These are phyloP conservation scores for Calliopsis andreniformis DNA, from an alignment of 1,140 invertebrate genomes.

Conservation along the genomic window DNA sequence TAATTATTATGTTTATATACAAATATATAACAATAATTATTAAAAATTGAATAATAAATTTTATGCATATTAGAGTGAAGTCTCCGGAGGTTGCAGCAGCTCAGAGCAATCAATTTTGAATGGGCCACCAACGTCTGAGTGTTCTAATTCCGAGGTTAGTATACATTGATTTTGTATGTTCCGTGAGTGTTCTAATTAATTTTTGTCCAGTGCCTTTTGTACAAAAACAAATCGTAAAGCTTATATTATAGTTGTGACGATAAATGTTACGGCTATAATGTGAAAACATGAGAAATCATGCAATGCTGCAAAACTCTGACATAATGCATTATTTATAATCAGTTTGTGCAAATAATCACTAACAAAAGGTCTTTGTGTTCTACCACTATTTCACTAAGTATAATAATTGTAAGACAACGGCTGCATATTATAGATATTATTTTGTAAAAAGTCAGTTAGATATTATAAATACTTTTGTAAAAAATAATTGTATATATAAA, in stretches of 20 bases:
- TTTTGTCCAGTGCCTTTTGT: constrained; percentile 56
- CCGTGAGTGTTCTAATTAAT: constrained; percentile 30
- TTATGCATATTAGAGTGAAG: constrained; percentile 63
- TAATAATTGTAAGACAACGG: constrained; percentile 32
- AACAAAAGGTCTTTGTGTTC: constrained; percentile 42
- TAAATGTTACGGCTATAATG: constrained; percentile 34
- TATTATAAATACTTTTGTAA: not conserved
- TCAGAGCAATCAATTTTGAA: constrained; percentile 71
- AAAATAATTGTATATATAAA: not conserved
- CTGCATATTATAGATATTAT: constrained; percentile 33
- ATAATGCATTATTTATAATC: constrained; percentile 45
- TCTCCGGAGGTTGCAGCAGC: constrained; percentile 68
- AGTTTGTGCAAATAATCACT: constrained; percentile 50
- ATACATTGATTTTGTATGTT: constrained; percentile 39
- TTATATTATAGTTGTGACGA: constrained; percentile 52
- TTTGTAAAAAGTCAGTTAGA: constrained; percentile 38
- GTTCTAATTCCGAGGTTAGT: constrained; percentile 74
- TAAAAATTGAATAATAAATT: not conserved
- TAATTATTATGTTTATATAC: not conserved
- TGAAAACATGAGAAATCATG: constrained; percentile 37
- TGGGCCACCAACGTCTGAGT: constrained; percentile 71
- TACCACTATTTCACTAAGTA: constrained; percentile 30
- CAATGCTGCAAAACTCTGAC: constrained; percentile 50
- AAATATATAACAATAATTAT: not conserved
- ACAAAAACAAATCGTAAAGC: constrained; percentile 39